A percentile compares a stretch with the other conserved stretches of the same genome.
phyloP scores from a whole-genome alignment of 2,113 vertebrate species.

The Natator depressus region DNA sequence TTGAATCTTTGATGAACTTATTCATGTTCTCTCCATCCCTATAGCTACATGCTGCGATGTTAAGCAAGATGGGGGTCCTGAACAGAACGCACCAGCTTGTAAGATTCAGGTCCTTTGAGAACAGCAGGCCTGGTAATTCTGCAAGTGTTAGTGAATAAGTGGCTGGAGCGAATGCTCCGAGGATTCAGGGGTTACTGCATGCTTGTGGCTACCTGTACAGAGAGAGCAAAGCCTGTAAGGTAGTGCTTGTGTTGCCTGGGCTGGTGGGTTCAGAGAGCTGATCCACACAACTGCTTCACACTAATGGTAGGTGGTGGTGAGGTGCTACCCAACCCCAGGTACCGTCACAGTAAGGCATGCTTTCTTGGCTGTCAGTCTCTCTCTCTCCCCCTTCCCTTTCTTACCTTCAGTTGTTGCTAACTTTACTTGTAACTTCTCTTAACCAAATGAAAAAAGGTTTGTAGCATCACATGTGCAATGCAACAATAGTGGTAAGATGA shows the following conservation, averaged over 20 bases:
- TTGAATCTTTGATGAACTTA: not conserved
- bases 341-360: not conserved
- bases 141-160: not conserved
- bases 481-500: not conserved
- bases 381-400: not conserved
- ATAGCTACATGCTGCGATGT: not conserved
- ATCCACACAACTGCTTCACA: not conserved
- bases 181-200: not conserved
- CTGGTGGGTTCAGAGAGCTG: not conserved
- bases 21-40: not conserved
- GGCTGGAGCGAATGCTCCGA: not conserved
- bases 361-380: not conserved
- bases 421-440: not conserved
- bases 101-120: not conserved
- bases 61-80: not conserved
- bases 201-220: too few relatives aligned
- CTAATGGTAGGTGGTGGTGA: not conserved
- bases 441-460: not conserved
- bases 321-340: not conserved
- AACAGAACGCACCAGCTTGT: not conserved
- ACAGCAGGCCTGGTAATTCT: not conserved
- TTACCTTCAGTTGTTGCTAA: not conserved
- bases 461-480: not conserved
- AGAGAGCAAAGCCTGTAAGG: not conserved
- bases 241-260: not conserved